Evolutionary conservation across 2,797 vertebrate genomes (phyloP).

Genomic region (Brotula barbata): DNA sequence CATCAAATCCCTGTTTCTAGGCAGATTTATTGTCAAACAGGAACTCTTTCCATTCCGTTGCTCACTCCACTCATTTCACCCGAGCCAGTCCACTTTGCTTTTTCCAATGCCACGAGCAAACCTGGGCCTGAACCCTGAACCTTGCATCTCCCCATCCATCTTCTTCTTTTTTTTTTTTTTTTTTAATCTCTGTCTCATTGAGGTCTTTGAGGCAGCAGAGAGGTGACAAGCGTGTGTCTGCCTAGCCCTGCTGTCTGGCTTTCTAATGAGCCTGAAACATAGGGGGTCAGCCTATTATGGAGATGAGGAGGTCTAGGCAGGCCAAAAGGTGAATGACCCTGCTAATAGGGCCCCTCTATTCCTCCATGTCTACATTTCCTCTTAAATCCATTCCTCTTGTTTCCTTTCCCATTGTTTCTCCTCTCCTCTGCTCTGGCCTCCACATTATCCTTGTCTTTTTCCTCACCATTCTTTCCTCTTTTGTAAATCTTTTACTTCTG

Average conservation of each 20-base stretch:
- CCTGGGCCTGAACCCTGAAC: conserved; percentile 41
- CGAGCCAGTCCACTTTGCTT: conserved; percentile 18
- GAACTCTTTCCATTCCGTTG: conserved; percentile 12
- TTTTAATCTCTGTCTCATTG: conserved; percentile 58
- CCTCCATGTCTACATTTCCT: conserved; percentile 8
- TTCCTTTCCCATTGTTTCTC: background rate
- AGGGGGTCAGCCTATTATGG: conserved; percentile 86
- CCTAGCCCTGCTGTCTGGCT: conserved; percentile 74
- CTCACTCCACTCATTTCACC: conserved; percentile 10
- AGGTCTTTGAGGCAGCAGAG: conserved; percentile 61
- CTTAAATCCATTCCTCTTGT: conserved; percentile 11
- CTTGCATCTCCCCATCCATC: conserved; percentile 50
- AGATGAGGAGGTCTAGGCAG: conserved; percentile 79
- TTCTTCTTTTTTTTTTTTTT: conserved; percentile 38
- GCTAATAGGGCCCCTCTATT: conserved; percentile 72
- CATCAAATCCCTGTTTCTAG: conserved; percentile 56
- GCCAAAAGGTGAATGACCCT: conserved; percentile 81
- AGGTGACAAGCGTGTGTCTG: conserved; percentile 76
- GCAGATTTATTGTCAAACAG: conserved; percentile 52
- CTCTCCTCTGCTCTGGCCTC: conserved; percentile 24
- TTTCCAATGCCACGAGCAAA: conserved; percentile 51
- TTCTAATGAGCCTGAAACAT: conserved; percentile 85
- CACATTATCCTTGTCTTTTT: conserved; percentile 23
- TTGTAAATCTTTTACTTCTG: conserved; percentile 52
- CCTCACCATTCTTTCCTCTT: conserved; percentile 28